These are phyloP conservation scores for Oreochromis tanganicae DNA, from an alignment of 2,113 vertebrate genomes.

Conservation along the genomic window DNA sequence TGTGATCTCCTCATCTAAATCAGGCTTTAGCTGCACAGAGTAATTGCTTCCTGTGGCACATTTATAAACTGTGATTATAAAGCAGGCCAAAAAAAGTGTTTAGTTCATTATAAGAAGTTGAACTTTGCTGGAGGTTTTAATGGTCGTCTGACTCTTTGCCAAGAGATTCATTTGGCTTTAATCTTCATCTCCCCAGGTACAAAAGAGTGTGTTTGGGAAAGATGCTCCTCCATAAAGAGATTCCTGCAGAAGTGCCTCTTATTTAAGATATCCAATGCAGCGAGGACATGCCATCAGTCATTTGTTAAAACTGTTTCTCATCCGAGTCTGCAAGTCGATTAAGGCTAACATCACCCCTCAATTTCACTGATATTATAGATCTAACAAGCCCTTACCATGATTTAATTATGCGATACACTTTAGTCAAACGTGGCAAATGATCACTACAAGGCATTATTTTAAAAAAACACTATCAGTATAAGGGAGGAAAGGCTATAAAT, in stretches of 20 bases:
- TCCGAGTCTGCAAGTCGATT: background rate
- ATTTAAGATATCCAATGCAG: background rate
- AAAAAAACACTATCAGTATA: background rate
- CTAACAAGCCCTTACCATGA: background rate
- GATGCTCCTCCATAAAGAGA: background rate
- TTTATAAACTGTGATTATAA: background rate
- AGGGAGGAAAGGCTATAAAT: background rate
- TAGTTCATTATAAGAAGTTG: background rate
- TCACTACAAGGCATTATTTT: background rate
- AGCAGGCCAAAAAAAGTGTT: background rate
- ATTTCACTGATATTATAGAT: background rate
- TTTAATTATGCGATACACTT: background rate
- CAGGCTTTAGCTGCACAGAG: background rate
- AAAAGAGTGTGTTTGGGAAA: background rate
- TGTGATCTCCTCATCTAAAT: background rate
- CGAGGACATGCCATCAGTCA: conserved; percentile 1
- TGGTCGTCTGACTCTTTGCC: background rate
- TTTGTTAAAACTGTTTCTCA: conserved; percentile 26
- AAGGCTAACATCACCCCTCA: background rate
- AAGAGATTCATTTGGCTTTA: background rate
- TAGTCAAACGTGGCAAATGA: background rate
- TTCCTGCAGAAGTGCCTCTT: background rate
- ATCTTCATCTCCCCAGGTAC: background rate
- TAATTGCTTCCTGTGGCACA: background rate
- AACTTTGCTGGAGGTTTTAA: background rate